phyloP scores from a whole-genome alignment of 1,140 invertebrate genomes.

The Apis mellifera region Amel_HAv3.1 CM009942.2:6096001-6096500 shows the following conservation, averaged over 20 bases:
- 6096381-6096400: too few species aligned
- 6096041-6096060: constrained; percentile 8
- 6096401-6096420: constrained; percentile 28
- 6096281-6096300: neutral
- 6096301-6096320: neutral
- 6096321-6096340: neutral
- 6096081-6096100: constrained; percentile 40
- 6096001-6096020: neutral
- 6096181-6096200: neutral
- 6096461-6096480: constrained; percentile 29
- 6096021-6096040: neutral
- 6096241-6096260: too few species aligned
- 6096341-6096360: neutral
- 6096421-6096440: neutral
- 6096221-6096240: neutral
- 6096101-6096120: neutral
- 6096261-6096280: neutral
- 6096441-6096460: too few species aligned
- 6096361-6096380: constrained; percentile 1
- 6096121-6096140: neutral
- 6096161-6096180: too few species aligned
- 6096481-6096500: constrained; percentile 2
- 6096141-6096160: too few species aligned
- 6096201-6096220: neutral
- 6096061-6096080: constrained; percentile 37